Conservation (phyloP, 2,113 vertebrate genomes). For the Takifugu flavidus region DNA sequence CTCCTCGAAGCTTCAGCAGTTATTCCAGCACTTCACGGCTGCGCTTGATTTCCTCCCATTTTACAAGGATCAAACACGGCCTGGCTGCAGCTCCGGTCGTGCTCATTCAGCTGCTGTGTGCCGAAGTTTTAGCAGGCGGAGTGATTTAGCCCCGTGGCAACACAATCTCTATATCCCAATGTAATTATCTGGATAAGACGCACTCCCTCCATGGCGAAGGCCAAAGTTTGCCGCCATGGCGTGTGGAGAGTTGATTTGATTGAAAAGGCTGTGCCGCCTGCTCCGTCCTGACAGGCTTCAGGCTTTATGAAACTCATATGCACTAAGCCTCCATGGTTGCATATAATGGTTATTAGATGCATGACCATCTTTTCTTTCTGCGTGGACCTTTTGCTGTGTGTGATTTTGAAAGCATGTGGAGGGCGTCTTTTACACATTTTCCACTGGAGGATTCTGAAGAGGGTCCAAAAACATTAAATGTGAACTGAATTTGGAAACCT, state of each 20-base stretch:
- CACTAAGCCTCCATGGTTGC: constrained; percentile 38
- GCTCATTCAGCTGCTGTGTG: constrained; percentile 33
- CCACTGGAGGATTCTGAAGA: constrained; percentile 18
- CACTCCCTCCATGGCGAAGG: constrained; percentile 41
- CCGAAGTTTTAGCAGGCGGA: constrained; percentile 38
- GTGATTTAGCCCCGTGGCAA: constrained; percentile 49
- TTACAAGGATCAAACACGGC: constrained; percentile 50
- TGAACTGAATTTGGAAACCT: constrained; percentile 16
- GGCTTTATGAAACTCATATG: constrained; percentile 25
- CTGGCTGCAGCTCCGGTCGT: constrained; percentile 8
- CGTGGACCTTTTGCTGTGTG: neutral
- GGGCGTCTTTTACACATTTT: constrained; percentile 14
- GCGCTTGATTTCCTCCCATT: constrained; percentile 42
- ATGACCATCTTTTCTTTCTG: constrained; percentile 39
- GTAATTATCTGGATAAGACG: constrained; percentile 61
- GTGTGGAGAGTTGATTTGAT: constrained; percentile 56
- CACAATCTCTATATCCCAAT: constrained; percentile 58
- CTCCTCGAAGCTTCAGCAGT: constrained; percentile 22
- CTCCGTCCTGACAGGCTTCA: constrained; percentile 14
- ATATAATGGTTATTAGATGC: constrained; percentile 44
- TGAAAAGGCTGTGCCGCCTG: constrained; percentile 43
- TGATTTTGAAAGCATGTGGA: constrained; percentile 15
- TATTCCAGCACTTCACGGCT: constrained; percentile 41
- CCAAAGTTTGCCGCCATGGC: constrained; percentile 50
- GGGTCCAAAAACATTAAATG: constrained; percentile 25